Conservation (phyloP, 2,113 vertebrate species). For the Nesoenas mayeri region DNA sequence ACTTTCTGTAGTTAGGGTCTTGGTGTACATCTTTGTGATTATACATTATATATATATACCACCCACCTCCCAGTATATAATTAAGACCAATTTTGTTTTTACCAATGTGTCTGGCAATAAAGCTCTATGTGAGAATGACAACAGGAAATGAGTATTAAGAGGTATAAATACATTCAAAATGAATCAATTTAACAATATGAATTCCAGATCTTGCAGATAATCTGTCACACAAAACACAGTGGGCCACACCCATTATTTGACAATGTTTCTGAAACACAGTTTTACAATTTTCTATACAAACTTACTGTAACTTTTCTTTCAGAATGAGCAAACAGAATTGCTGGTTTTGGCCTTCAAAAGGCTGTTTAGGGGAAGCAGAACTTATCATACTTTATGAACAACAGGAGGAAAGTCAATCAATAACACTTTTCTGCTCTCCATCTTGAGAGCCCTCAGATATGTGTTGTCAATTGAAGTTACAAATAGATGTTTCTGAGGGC, state of each 20-base stretch:
- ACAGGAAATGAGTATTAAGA: not conserved
- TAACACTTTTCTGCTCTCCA: not conserved
- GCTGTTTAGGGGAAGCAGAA: not conserved
- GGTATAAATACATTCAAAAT: not conserved
- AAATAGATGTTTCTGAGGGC: not conserved
- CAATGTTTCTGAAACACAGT: not conserved
- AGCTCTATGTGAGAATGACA: not conserved
- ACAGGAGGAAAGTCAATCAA: not conserved
- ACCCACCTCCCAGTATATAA: not conserved
- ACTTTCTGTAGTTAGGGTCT: not conserved
- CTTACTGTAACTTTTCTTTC: not conserved
- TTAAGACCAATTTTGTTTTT: not conserved
- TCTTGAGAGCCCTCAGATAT: not conserved
- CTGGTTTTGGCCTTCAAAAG: not conserved
- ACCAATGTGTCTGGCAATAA: not conserved
- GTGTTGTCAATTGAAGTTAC: not conserved
- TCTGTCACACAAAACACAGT: not conserved
- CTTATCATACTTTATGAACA: not conserved
- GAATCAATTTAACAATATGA: not conserved
- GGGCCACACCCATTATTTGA: not conserved
- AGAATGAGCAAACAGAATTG: not conserved
- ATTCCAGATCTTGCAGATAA: not conserved
- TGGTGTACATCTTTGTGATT: not conserved
- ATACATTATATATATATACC: not conserved
- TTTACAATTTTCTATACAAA: not conserved